Conservation (phyloP, 2,113 vertebrate genomes). For the Epinephelus lanceolatus region DNA sequence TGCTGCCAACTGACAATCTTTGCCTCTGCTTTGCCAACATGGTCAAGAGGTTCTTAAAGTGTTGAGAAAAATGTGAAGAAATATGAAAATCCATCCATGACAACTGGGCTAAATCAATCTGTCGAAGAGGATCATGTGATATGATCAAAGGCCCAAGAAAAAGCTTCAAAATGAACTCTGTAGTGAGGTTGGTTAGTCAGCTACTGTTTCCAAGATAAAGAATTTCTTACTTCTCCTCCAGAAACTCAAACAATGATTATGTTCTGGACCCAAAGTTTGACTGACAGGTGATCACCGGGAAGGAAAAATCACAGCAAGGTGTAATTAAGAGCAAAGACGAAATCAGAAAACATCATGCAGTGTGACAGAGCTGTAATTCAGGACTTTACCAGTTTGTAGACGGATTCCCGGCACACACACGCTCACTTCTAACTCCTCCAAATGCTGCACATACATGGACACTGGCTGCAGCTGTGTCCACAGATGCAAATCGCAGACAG, state of each 20-base stretch:
- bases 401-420: background rate
- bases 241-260: background rate
- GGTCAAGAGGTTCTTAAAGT: background rate
- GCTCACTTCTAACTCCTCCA: slow-evolving; percentile 18
- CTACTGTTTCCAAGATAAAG: background rate
- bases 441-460: slow-evolving; percentile 6
- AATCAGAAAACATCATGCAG: slow-evolving; percentile 28
- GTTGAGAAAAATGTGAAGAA: background rate
- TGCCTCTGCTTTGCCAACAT: background rate
- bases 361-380: slow-evolving; percentile 3
- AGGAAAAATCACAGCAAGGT: slow-evolving; percentile 3
- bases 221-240: background rate
- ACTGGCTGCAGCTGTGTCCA: slow-evolving; percentile 31
- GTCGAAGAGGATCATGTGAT: background rate
- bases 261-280: background rate
- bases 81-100: slow-evolving; percentile 4
- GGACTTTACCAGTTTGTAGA: slow-evolving; percentile 14
- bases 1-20: slow-evolving; percentile 9
- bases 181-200: background rate
- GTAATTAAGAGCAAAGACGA: background rate
- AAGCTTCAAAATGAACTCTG: background rate
- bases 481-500: slow-evolving; percentile 59
- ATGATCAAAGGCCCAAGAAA: background rate
- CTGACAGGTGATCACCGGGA: slow-evolving; percentile 9
- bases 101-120: background rate